Base-by-base conservation (phyloP, 2,797 vertebrate species). In the Natrix natrix region DNA sequence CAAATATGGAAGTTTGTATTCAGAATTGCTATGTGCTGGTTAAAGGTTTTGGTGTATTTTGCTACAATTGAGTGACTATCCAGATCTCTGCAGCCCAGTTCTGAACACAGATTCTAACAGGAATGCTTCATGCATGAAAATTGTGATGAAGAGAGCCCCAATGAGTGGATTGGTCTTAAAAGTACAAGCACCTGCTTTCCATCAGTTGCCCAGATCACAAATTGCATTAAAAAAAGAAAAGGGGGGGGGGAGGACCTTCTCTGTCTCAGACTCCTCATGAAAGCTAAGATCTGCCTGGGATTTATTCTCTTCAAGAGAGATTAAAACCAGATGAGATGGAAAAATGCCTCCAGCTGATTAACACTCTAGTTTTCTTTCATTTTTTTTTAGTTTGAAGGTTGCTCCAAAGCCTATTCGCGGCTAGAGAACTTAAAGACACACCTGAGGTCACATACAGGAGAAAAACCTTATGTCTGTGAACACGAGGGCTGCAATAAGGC, bases 361-460 rank as follows among this genome's bases (percentile, higher is more conserved):
- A 97, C 94, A 95, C 91, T 95, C 59, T 26, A 94, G 66, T 57
- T 95, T 90, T 95, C 93, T 91, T 95, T 96, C 96, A 88, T 83
- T 26, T 66, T 37, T 37, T 97, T 97, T 93, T 97, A 99, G 99
- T 99, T 99, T 91, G 99, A 99, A 96, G 99, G 99, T 93, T 99
- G 99, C 89, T 97, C 98, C 0, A 99, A 99, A 97, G 99, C 99
- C 48, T 99, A 99, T 96, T 99, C 99, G 20, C 98, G 99, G 61
- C 98, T 99, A 97, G 99, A 99, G 97, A 99, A 99, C 97, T 98
- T 99, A 95, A 99, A 99, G 97, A 99, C 99, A 28, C 99, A 99
- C 97, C 98, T 99, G 95, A 98, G 99, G 93, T 99, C 99, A 37
- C 99, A 99, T 98, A 99, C 99, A 0, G 99, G 99, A 90, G 99